phyloP scores from a whole-genome alignment of 1,140 invertebrate genomes.

The Dysdera silvatica region DNA sequence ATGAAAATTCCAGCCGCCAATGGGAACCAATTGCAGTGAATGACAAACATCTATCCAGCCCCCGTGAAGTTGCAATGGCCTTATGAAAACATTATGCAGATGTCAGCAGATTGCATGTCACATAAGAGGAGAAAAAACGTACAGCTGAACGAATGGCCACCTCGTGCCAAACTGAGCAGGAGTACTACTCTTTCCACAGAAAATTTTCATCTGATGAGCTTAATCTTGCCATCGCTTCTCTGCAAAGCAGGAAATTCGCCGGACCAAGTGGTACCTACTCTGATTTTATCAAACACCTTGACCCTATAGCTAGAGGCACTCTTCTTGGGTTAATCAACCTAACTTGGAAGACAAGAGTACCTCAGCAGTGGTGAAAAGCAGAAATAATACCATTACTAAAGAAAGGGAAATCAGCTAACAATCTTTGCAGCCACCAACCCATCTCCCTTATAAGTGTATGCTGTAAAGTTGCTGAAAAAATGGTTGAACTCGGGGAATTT shows the following conservation, averaged over 20 bases:
- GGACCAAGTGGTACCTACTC: not conserved
- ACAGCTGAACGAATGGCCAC: no score
- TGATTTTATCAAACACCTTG: not conserved
- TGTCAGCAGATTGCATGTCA: no score
- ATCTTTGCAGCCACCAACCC: not conserved
- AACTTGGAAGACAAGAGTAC: not conserved
- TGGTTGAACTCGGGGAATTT: not conserved
- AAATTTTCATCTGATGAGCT: not conserved
- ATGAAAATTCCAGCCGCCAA: no score
- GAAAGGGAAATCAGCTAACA: not conserved
- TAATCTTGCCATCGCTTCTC: not conserved
- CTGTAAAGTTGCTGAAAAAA: constrained; percentile 12
- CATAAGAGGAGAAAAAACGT: no score
- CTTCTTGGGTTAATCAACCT: not conserved
- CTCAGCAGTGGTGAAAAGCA: not conserved
- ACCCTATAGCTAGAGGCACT: not conserved
- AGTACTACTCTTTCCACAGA: not conserved
- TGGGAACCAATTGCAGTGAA: no score
- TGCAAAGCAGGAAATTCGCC: not conserved
- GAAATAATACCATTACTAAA: not conserved
- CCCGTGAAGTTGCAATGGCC: no score
- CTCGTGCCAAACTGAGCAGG: no score
- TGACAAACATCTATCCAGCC: no score
- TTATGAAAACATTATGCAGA: no score
- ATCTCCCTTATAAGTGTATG: not conserved